Conservation (phyloP, 1,140 invertebrate species). For the Achroia grisella region DNA sequence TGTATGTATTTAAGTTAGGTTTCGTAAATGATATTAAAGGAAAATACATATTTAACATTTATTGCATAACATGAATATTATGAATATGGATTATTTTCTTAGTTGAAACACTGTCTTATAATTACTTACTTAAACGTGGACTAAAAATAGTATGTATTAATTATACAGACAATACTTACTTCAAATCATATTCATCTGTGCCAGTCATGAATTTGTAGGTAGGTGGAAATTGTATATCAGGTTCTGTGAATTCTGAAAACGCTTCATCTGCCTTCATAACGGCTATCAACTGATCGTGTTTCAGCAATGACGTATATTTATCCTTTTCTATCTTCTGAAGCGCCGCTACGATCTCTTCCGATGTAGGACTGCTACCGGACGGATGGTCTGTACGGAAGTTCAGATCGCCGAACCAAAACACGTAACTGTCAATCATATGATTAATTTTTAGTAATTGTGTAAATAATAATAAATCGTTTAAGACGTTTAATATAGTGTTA, state of each 20-base stretch:
- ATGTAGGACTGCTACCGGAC: conserved; percentile 75
- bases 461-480: conserved; percentile 1
- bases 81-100: too few species aligned
- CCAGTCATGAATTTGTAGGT: conserved; percentile 90
- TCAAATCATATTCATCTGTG: conserved; percentile 84
- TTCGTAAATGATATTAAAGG: too few species aligned
- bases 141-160: too few species aligned
- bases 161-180: too few species aligned
- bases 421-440: conserved; percentile 78
- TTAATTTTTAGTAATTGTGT: too few species aligned
- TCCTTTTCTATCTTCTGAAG: conserved; percentile 78
- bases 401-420: conserved; percentile 96
- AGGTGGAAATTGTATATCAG: conserved; percentile 85
- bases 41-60: too few species aligned
- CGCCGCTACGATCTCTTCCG: conserved; percentile 79
- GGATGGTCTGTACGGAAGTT: conserved; percentile 87
- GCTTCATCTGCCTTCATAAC: conserved; percentile 83
- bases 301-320: conserved; percentile 77
- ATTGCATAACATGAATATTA: too few species aligned
- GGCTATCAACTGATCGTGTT: conserved; percentile 82
- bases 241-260: conserved; percentile 86
- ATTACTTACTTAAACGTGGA: too few species aligned
- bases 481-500: too few species aligned
- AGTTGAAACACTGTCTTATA: too few species aligned
- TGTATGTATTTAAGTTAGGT: too few species aligned